phyloP scores from a whole-genome alignment of 2,888 invertebrate genomes.

The Epinotia ramella region DNA sequence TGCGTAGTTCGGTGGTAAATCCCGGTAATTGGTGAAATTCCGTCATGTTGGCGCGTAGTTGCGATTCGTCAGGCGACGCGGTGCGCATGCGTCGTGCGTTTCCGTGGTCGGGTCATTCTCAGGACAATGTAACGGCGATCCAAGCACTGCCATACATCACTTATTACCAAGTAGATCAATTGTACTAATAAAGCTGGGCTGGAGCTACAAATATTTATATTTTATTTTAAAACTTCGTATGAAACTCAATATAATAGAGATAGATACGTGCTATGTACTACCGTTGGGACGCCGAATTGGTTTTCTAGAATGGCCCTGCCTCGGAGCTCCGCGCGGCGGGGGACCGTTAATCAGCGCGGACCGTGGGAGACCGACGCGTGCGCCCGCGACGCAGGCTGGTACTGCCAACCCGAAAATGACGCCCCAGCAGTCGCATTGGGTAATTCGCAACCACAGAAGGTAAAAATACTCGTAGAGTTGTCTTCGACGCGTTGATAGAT shows the following conservation, averaged over 20 bases:
- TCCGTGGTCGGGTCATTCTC: neutral
- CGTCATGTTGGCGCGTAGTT: slow-evolving; percentile 25
- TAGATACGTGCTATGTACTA: too few species aligned
- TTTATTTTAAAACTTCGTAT: neutral
- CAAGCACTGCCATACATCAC: neutral
- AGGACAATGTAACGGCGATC: neutral
- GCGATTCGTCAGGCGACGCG: slow-evolving; percentile 33
- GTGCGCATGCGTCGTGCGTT: slow-evolving; percentile 29
- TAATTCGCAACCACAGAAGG: neutral
- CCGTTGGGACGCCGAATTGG: neutral
- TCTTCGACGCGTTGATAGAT: too few species aligned
- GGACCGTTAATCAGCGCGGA: slow-evolving; percentile 22
- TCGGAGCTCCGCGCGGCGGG: neutral
- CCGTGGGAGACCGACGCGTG: slow-evolving; percentile 32
- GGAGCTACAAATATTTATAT: too few species aligned
- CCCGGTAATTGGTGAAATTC: slow-evolving; percentile 33
- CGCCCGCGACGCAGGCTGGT: neutral
- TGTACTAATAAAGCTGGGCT: too few species aligned
- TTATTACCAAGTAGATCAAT: neutral
- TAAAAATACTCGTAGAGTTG: too few species aligned
- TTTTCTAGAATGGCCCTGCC: neutral
- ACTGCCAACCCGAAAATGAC: neutral
- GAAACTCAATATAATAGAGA: neutral
- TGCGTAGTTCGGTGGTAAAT: slow-evolving; percentile 16
- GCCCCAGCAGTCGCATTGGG: neutral